Evolutionary conservation across 2,888 invertebrate species (phyloP), one percentile per base, ranked within the genome.

Genomic region (Punctoribates punctum): DNA sequence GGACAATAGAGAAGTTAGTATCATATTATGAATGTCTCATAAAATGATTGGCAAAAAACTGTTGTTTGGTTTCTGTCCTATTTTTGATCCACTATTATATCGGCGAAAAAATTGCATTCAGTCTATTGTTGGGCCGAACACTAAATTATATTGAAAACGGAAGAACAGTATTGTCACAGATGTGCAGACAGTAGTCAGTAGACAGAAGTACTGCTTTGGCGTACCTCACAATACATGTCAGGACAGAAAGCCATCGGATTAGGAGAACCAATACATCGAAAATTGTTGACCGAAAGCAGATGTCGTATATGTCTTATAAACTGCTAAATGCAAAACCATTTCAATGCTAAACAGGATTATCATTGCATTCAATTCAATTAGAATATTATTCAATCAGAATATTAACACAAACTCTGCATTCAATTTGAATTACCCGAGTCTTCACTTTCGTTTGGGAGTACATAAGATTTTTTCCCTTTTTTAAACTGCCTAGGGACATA

Each of bases 11-110:
- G 34, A 65, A 65, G 34, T 27, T 65, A 29, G 65, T 65, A 34
- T 27, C 34, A 65, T 23, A 57, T 65, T 65, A 65, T 65, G 29
- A 65, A 65, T 65, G 34, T 65, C 65, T 34, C 34, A 65, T 65
- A 34, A 65, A 65, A 65, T 34, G 65, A 65, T 65, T 65, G 65
- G 65, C 65, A 65, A 65, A 65, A 65, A 65, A 65, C 65, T 65
- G 27, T 65, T 65, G 65, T 65, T 25, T 20, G 20, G 20, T 60
- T 11, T 60, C 6, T 51, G 23, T 4, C 23, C 8, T 54, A 9
- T 57, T 23, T 57, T 25, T 25, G 57, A 57, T 57, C 8, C 6
- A 17, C 17, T 65, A 65, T 65, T 65, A 65, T 65, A 65, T 29
- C 34, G 9, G 6, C 20, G 25, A 65, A 65, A 65, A 15, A n/a